These are phyloP conservation scores for Borostomias antarcticus DNA, from an alignment of 2,797 vertebrate genomes.

Conservation along the genomic window DNA sequence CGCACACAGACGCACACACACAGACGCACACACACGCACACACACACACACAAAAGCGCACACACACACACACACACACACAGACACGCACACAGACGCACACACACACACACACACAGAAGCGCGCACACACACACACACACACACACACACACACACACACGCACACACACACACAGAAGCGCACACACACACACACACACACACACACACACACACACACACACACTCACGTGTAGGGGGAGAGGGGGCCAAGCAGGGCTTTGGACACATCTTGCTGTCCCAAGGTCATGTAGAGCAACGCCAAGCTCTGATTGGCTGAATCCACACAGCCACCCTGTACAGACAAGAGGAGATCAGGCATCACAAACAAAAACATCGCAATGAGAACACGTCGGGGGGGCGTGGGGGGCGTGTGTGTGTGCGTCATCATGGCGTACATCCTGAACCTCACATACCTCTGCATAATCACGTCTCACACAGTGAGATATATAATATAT, in stretches of 20 bases:
- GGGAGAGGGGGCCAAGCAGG: slow-evolving; percentile 91
- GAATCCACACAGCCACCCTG: slow-evolving; percentile 98
- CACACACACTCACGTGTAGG: slow-evolving; percentile 83
- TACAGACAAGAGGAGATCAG: slow-evolving; percentile 24
- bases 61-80: slow-evolving; percentile 60
- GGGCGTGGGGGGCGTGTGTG: too few relatives aligned
- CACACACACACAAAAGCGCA: background rate
- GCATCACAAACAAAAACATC: slow-evolving; percentile 50
- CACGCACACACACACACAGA: background rate
- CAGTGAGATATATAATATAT: too few relatives aligned
- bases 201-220: background rate
- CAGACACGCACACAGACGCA: background rate
- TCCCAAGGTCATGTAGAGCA: slow-evolving; percentile 96
- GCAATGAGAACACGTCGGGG: slow-evolving; percentile 25
- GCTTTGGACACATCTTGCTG: slow-evolving; percentile 97
- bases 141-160: slow-evolving; percentile 60
- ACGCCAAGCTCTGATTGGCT: slow-evolving; percentile 90
- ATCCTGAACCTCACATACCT: too few relatives aligned
- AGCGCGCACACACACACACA: background rate
- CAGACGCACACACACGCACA: background rate
- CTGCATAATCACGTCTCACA: too few relatives aligned
- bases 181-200: too few relatives aligned
- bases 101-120: too few relatives aligned
- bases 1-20: slow-evolving; percentile 57
- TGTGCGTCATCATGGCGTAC: too few relatives aligned